Evolutionary conservation across 2,888 invertebrate species (phyloP), one percentile per base, ranked within the genome.

Genomic region (Theretra japonica): DNA sequence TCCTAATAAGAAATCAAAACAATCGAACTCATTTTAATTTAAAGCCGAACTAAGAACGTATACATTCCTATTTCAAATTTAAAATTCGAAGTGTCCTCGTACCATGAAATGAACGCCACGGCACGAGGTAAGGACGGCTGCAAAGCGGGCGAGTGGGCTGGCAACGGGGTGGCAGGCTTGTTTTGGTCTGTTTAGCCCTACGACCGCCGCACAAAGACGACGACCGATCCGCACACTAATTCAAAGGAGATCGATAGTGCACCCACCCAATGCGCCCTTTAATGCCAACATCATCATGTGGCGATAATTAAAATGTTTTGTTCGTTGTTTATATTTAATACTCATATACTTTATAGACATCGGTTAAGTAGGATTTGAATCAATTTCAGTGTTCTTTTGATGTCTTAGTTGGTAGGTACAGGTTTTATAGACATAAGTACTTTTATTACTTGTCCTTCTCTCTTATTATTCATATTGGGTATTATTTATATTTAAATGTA

Each of bases 131-230:
- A 90, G 90, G 90, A 89, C 86, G 86, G 90, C 75, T 76, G 84
- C 80, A 80, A 77, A 83, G 79, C 80, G 77, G 79, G 82, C 76
- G 82, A 79, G 81, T 73, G 80, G 80, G 87, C 79, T 83, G 75
- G 79, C 71, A 73, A 80, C 77, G 80, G 86, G 87, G 86, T 81
- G 84, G 84, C 81, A 76, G 80, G 87, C 88, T 93, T 93, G 94
- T 94, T 94, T 95, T 94, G 94, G 94, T 94, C 94, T 94, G 92
- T 95, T 94, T 94, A 91, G 91, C 86, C 90, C 90, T 90, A 92
- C 91, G 88, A 90, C 91, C 92, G 91, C 87, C 88, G 87, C 92
- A 93, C 93, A 94, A 94, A 94, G 94, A 94, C 94, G 93, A 85
- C 89, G 90, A 88, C 88, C 94, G 94, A 93, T 93, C 90, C 92